Percentiles rank a stretch among this genome's conserved stretches.
phyloP scores from a whole-genome alignment of 35 echinoderm and acorn worm species.

The Chiridota heheva region DNA sequence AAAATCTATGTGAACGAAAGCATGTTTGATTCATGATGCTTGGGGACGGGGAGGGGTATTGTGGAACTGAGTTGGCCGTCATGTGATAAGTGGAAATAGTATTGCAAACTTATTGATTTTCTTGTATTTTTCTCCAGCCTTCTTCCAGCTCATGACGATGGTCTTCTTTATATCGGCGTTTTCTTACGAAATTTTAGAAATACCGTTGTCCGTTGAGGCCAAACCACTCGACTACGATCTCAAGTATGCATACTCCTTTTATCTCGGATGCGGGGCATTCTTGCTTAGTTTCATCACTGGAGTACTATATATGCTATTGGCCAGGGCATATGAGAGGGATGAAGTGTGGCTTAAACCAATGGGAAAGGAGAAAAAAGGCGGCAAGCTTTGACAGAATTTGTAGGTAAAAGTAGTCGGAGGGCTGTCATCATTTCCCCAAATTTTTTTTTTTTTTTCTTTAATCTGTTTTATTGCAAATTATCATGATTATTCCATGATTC shows the following conservation, averaged over 20 bases:
- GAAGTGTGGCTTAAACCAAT: conserved; percentile 66
- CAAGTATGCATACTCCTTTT: conserved; percentile 85
- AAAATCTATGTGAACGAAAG: no score
- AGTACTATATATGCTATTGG: conserved; percentile 67
- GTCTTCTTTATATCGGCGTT: conserved; percentile 69
- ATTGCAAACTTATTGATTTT: conserved; percentile 26
- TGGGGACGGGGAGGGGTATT: no score
- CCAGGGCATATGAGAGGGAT: conserved; percentile 79
- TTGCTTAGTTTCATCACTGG: conserved; percentile 67
- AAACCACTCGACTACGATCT: conserved; percentile 62
- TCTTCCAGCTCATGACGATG: conserved; percentile 62
- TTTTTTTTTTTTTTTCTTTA: no score
- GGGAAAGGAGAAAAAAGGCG: conserved; percentile 53
- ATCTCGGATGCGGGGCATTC: conserved; percentile 77
- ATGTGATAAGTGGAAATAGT: no score
- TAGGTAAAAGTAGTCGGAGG: no score
- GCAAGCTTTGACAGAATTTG: conserved; percentile 31
- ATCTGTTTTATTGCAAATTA: no score
- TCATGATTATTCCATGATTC: no score
- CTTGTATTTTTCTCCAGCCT: conserved; percentile 50
- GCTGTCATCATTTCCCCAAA: no score
- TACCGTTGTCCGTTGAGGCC: conserved; percentile 7
- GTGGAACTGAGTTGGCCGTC: no score
- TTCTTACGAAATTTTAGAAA: conserved; percentile 60
- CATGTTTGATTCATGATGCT: no score